phyloP scores from a whole-genome alignment of 2,113 vertebrate species.

The Smithornis capensis region DNA sequence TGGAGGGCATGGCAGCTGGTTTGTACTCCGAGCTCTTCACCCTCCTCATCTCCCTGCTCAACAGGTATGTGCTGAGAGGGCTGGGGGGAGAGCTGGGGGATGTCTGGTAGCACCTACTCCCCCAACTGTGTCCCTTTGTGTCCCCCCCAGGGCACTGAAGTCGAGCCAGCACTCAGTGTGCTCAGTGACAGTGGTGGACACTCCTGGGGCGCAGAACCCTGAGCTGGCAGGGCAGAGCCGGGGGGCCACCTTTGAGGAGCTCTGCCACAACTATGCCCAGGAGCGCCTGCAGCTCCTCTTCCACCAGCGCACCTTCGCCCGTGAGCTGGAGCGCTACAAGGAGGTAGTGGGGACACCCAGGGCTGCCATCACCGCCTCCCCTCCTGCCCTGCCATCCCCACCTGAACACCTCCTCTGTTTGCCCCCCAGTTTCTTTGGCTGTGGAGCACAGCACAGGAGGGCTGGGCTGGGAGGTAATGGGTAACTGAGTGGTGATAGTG shows the following conservation, averaged over 20 bases:
- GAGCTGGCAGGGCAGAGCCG: constrained; percentile 81
- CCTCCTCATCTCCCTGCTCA: constrained; percentile 91
- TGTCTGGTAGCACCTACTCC: accelerated
- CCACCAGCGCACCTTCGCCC: constrained; percentile 89
- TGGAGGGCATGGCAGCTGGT: constrained; percentile 91
- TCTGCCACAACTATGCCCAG: constrained; percentile 97
- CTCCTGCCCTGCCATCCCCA: not conserved
- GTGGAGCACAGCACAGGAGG: not conserved
- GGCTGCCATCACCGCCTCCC: accelerated
- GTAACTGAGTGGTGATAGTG: not conserved
- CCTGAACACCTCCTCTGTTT: accelerated
- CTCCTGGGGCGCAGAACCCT: constrained; percentile 93
- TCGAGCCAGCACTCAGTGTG: constrained; percentile 94
- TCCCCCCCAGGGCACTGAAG: constrained; percentile 85
- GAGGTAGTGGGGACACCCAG: constrained; percentile 77
- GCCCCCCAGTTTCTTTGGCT: not conserved
- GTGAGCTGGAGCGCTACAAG: constrained; percentile 93
- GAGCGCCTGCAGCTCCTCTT: constrained; percentile 94
- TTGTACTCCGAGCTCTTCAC: constrained; percentile 95
- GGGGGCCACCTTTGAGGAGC: constrained; percentile 93
- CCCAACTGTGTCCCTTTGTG: not conserved
- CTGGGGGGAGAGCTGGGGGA: accelerated
- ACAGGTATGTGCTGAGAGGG: constrained; percentile 75
- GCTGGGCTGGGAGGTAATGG: not conserved
- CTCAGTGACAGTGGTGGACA: constrained; percentile 94